Percentiles rank a stretch among this genome's conserved stretches.
Conservation (phyloP, 1,140 invertebrate species). For the Medauroidea extradentata region DNA sequence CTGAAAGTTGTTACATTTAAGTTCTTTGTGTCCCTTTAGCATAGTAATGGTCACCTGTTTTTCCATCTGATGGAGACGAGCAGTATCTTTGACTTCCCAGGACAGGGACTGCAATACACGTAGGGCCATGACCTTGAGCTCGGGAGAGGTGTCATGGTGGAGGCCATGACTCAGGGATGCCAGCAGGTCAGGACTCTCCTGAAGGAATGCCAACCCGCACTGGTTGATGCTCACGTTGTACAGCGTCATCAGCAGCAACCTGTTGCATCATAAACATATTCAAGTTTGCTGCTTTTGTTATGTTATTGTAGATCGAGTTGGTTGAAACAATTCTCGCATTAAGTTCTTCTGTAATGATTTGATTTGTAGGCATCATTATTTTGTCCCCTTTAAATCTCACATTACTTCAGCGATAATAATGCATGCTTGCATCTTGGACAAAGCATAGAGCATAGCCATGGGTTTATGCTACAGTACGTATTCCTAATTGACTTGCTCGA, state of each 20-base stretch:
- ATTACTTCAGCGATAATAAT: not conserved
- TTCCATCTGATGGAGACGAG: too few species aligned
- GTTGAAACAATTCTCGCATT: too few species aligned
- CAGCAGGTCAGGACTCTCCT: constrained; percentile 29
- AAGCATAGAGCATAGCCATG: too few species aligned
- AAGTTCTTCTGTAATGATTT: too few species aligned
- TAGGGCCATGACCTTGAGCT: constrained; percentile 34
- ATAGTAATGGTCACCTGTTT: not conserved
- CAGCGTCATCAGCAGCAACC: constrained; percentile 39
- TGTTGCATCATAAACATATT: constrained; percentile 17
- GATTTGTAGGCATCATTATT: too few species aligned
- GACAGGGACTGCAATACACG: constrained; percentile 40
- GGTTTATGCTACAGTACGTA: too few species aligned
- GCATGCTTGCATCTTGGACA: too few species aligned
- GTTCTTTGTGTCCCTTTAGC: not conserved
- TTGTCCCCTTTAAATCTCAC: not conserved
- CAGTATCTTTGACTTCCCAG: constrained; percentile 21
- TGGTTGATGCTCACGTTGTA: constrained; percentile 43
- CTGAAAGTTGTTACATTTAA: not conserved
- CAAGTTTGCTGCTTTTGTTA: not conserved
- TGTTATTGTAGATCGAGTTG: too few species aligned
- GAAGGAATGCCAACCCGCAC: constrained; percentile 32
- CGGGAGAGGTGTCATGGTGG: constrained; percentile 11
- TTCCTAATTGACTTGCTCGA: too few species aligned
- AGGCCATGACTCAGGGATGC: constrained; percentile 12